Conservation (phyloP, 2,888 invertebrate species). For the Pyrochroa serraticornis region DNA sequence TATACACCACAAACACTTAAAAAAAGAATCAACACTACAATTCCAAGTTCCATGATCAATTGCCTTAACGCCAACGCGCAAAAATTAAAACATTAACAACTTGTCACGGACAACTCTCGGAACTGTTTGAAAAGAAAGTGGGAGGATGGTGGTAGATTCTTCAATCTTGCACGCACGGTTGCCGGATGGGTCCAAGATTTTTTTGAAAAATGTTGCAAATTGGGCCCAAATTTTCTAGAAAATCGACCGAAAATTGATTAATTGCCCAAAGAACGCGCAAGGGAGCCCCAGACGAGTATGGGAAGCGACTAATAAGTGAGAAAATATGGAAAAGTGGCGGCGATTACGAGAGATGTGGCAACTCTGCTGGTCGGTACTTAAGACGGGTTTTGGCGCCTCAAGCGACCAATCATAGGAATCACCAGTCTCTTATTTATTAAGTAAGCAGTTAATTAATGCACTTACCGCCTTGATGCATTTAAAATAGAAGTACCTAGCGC, state of each 20-base stretch:
- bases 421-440: too few species aligned
- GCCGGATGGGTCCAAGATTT: too few species aligned
- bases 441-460: too few species aligned
- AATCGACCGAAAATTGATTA: too few species aligned
- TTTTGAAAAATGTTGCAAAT: too few species aligned
- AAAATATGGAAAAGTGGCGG: background rate
- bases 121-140: background rate
- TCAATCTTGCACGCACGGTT: too few species aligned
- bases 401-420: conserved; percentile 9
- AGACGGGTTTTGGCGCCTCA: conserved; percentile 25
- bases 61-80: background rate
- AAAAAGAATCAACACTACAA: background rate
- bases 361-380: conserved; percentile 7
- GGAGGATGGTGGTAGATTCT: too few species aligned
- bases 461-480: background rate
- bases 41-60: background rate
- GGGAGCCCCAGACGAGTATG: background rate
- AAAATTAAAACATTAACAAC: conserved; percentile 1
- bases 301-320: conserved; percentile 1
- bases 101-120: background rate
- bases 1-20: conserved; percentile 2
- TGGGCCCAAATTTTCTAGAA: too few species aligned
- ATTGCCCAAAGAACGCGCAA: background rate
- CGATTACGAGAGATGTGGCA: conserved; percentile 9
- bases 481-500: background rate